These are phyloP conservation scores for Ceratosolen solmsi DNA, from an alignment of 1,140 invertebrate species.

Conservation along the genomic window DNA sequence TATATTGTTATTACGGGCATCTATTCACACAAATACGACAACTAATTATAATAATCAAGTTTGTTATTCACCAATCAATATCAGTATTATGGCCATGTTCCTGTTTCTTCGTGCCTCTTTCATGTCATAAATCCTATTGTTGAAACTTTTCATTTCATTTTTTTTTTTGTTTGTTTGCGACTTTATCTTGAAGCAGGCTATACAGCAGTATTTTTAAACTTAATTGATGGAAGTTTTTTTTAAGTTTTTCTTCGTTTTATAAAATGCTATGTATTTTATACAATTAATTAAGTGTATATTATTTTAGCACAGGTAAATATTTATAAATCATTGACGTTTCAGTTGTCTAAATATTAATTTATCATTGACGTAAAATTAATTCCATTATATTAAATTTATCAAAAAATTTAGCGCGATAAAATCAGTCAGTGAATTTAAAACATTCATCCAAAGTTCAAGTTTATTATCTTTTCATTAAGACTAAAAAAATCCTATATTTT, in stretches of 20 bases:
- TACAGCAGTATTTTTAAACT: not conserved
- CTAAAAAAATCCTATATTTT: no score
- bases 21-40: not conserved
- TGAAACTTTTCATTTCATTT: constrained; percentile 11
- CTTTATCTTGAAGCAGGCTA: not conserved
- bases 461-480: no score
- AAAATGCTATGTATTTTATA: not conserved
- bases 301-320: not conserved
- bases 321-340: not conserved
- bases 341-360: not conserved
- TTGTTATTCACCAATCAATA: not conserved
- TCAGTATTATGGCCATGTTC: not conserved
- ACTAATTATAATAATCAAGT: constrained; percentile 18
- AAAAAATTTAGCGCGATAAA: constrained; percentile 17
- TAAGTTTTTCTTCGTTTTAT: not conserved
- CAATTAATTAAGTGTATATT: not conserved
- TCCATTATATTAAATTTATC: not conserved
- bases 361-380: not conserved
- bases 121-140: constrained; percentile 7
- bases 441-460: no score
- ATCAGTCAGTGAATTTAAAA: no score
- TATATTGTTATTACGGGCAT: not conserved
- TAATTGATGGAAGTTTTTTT: not conserved
- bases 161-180: not conserved
- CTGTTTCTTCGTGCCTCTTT: not conserved